phyloP scores from a whole-genome alignment of 2,113 vertebrate species.

The Microtus pennsylvanicus region DNA sequence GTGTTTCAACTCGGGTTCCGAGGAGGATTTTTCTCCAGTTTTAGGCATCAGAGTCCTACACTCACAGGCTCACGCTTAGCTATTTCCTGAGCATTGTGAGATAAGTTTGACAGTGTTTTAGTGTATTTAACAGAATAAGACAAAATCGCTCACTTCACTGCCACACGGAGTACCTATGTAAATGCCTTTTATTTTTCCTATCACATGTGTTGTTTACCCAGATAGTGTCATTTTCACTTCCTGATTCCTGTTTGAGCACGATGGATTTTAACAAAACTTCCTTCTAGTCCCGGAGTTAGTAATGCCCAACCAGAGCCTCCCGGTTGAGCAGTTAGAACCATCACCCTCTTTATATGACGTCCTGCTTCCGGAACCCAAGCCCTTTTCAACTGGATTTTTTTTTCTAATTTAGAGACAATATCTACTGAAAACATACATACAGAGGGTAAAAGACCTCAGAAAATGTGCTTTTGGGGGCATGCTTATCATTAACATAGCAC shows the following conservation, averaged over 20 bases:
- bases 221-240: background rate
- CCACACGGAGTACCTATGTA: background rate
- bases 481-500: constrained; percentile 53
- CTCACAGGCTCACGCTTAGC: constrained; percentile 5
- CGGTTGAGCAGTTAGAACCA: constrained; percentile 36
- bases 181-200: constrained; percentile 24
- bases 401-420: constrained; percentile 57
- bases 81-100: background rate
- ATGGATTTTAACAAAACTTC: constrained; percentile 77
- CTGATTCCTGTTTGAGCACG: background rate
- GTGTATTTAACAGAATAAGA: constrained; percentile 28
- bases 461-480: constrained; percentile 63
- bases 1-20: constrained; percentile 3
- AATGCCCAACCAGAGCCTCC: constrained; percentile 58
- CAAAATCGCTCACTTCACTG: constrained; percentile 50
- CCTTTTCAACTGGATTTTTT: constrained; percentile 65
- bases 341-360: constrained; percentile 40
- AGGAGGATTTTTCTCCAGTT: background rate
- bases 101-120: constrained; percentile 24
- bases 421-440: constrained; percentile 72
- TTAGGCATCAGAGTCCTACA: constrained; percentile 32
- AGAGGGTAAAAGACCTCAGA: constrained; percentile 48
- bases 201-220: background rate
- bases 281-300: background rate
- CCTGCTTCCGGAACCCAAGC: constrained; percentile 68